Evolutionary conservation across 2,888 invertebrate genomes (phyloP).

Genomic region (Drosophila birchii): DNA sequence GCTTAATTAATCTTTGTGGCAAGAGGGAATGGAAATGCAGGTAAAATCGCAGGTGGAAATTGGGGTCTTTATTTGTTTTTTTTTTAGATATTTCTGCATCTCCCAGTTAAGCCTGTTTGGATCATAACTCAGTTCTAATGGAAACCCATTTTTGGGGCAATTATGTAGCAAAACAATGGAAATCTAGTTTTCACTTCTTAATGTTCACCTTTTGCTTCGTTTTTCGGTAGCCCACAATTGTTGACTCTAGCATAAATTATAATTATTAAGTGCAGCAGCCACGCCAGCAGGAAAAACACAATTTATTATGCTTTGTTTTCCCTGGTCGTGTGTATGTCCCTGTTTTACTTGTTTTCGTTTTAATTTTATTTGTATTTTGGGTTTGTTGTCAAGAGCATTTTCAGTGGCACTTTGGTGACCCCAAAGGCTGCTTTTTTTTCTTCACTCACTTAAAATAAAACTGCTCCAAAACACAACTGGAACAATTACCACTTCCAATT

Average conservation of each 20-base stretch:
- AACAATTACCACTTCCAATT: neutral
- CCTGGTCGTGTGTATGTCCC: slow-evolving; percentile 17
- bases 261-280: slow-evolving; percentile 65
- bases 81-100: neutral
- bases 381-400: slow-evolving; percentile 14
- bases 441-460: slow-evolving; percentile 1
- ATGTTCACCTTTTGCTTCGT: slow-evolving; percentile 36
- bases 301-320: slow-evolving; percentile 48
- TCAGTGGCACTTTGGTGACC: slow-evolving; percentile 2
- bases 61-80: neutral
- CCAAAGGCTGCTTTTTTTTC: neutral
- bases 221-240: too few species aligned
- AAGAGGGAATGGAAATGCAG: neutral
- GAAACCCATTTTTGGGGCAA: slow-evolving; percentile 27
- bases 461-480: slow-evolving; percentile 28
- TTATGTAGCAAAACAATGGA: slow-evolving; percentile 40
- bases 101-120: neutral
- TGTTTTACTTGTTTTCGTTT: slow-evolving; percentile 11
- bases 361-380: neutral
- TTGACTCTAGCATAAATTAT: slow-evolving; percentile 70
- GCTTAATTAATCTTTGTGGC: slow-evolving; percentile 9
- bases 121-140: slow-evolving; percentile 19
- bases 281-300: slow-evolving; percentile 40
- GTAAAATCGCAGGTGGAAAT: neutral
- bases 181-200: slow-evolving; percentile 38